A percentile compares a stretch with the other conserved stretches of the same genome.
These are phyloP conservation scores for Gallinago media DNA, from an alignment of 2,113 vertebrate genomes.

Conservation along the genomic window DNA sequence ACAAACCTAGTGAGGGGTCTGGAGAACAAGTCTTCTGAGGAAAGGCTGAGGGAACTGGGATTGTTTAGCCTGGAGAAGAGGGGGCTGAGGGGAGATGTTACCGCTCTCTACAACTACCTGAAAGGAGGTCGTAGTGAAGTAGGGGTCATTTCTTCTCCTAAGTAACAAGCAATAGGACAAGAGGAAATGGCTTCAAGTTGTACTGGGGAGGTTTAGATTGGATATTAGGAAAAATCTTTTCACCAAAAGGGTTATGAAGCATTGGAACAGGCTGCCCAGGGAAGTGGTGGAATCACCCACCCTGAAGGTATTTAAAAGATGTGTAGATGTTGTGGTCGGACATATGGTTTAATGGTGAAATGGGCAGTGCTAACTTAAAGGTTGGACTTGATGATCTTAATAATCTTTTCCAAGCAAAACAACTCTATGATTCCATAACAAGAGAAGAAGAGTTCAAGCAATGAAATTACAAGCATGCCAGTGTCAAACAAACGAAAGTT, in stretches of 20 bases:
- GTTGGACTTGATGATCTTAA: not conserved
- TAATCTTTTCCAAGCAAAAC: not conserved
- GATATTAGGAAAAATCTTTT: not conserved
- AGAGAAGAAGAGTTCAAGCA: not conserved
- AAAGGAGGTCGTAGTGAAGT: not conserved
- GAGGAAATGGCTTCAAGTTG: not conserved
- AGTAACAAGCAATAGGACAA: not conserved
- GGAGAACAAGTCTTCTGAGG: not conserved
- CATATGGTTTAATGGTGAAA: not conserved
- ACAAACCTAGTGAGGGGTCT: not conserved
- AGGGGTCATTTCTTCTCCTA: not conserved
- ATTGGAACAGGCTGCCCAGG: not conserved
- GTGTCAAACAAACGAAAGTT: constrained; percentile 17
- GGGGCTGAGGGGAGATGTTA: not conserved
- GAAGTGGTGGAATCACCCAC: not conserved
- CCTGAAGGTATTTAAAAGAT: not conserved
- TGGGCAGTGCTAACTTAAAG: not conserved
- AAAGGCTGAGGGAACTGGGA: not conserved
- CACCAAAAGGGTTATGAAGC: not conserved
- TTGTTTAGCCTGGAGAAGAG: not conserved
- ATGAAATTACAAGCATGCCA: not conserved
- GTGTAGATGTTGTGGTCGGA: not conserved
- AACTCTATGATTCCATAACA: not conserved
- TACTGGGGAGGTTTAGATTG: not conserved
- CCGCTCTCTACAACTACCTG: not conserved